Base-by-base conservation (phyloP, 2,797 vertebrate species). In the Leuciscus waleckii region DNA sequence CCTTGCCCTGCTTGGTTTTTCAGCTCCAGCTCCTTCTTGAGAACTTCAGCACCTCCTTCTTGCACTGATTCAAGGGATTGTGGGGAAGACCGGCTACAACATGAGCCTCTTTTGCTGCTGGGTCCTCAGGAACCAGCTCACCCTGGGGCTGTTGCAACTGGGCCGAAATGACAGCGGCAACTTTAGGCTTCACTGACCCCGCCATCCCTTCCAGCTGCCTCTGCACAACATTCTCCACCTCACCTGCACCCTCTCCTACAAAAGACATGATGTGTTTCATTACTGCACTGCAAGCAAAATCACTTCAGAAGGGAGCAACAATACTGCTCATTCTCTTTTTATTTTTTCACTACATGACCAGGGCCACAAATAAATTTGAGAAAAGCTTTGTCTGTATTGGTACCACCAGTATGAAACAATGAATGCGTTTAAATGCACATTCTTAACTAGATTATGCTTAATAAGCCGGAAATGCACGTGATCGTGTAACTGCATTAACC, bases 201-300 rank as follows among this genome's bases (percentile, higher is more conserved):
- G 69, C 92, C 41, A 90, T 86, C 67, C 6, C 82, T 2, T 91
- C 91, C 23, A 39, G 7, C 19, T 91, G 91, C 32, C 90, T 92
- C 87, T 91, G 93, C 69, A 74, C 2, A 1, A 14, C 37, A 79
- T 93, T 93, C 63, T 93, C 93, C 49, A 79, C 85, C 0, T 93
- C 93, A 1, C 81, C 92, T 63, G 49, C 92, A 54, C 35, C 89
- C 90, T 93, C 89, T 54, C 84, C 87, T 26, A 74, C 21, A 73
- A 26, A 76, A 46, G 7, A 88, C 19, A 83, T 39, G 37, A 74
- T 51, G 5, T 26, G 41, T 69, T 56, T 61, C 5, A n/a, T 75
- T 71, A 84, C 13, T 19, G 39, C 29, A 77, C 29, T 56, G 21
- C 23, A 81, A 58, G 13, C 51, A 71, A 14, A 29, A 37, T 65